Percentiles rank a stretch among this genome's conserved stretches.
Conservation (phyloP, 2,113 vertebrate species). For the Phalacrocorax pelagicus region DNA sequence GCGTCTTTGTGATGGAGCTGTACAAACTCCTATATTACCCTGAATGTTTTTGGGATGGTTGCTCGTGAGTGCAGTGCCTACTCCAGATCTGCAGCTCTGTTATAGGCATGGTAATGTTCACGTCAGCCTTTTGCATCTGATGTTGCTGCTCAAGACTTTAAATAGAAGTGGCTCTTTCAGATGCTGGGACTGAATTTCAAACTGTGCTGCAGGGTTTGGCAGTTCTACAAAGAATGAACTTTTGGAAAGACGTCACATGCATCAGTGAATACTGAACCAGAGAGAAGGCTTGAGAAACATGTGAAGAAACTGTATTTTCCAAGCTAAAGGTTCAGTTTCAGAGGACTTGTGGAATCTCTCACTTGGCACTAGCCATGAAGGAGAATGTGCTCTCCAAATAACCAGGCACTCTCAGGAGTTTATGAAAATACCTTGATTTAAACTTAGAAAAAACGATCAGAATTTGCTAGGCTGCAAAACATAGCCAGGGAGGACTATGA, state of each 20-base stretch:
- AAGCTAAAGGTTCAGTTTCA: background rate
- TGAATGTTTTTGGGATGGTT: background rate
- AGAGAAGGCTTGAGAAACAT: background rate
- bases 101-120: background rate
- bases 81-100: background rate
- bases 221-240: background rate
- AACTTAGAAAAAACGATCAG: background rate
- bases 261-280: background rate
- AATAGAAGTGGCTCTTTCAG: background rate
- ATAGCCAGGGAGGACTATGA: background rate
- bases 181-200: background rate
- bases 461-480: background rate
- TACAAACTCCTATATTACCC: background rate
- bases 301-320: background rate
- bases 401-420: background rate
- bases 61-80: rapidly evolving
- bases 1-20: background rate
- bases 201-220: background rate
- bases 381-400: background rate
- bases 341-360: background rate
- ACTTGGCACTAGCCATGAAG: background rate
- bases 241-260: background rate
- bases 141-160: background rate
- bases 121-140: background rate
- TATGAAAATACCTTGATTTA: background rate